A percentile compares a stretch with the other conserved stretches of the same genome.
These are phyloP conservation scores for Fringilla coelebs DNA, from an alignment of 2,797 vertebrate genomes.

Conservation along the genomic window DNA sequence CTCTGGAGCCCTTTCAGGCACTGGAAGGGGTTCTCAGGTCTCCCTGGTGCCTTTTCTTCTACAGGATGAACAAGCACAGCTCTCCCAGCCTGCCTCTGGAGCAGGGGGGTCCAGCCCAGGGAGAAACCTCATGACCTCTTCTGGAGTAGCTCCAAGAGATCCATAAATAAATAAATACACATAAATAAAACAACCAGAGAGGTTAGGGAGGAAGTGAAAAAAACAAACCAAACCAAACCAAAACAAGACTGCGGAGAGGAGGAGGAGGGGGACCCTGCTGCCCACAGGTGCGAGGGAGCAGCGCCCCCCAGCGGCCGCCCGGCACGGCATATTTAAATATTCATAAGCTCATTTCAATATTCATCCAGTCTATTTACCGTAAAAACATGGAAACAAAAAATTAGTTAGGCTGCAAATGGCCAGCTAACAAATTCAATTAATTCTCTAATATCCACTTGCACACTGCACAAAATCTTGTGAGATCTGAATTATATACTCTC, in stretches of 20 bases:
- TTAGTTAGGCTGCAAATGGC: background rate
- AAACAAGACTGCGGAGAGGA: too few relatives aligned
- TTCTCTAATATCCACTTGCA: background rate
- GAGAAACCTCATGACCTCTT: background rate
- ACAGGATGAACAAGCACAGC: background rate
- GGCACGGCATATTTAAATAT: accelerated
- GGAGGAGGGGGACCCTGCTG: background rate
- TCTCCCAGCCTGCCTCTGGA: background rate
- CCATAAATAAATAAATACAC: background rate
- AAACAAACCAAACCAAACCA: accelerated
- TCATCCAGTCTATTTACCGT: background rate
- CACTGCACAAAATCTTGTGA: background rate
- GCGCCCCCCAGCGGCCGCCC: background rate
- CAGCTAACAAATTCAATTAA: background rate
- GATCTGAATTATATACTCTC: accelerated
- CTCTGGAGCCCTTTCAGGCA: background rate
- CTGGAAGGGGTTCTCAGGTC: background rate
- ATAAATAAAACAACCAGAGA: background rate
- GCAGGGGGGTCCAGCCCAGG: background rate
- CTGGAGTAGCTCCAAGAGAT: background rate
- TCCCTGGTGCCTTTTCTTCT: background rate
- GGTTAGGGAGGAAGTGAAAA: background rate
- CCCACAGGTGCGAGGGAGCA: background rate
- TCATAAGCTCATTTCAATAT: background rate
- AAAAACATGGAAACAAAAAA: background rate